A percentile compares a stretch with the other conserved stretches of the same genome.
Conservation (phyloP, 2,797 vertebrate species). For the Coregonus ussuriensis region DNA sequence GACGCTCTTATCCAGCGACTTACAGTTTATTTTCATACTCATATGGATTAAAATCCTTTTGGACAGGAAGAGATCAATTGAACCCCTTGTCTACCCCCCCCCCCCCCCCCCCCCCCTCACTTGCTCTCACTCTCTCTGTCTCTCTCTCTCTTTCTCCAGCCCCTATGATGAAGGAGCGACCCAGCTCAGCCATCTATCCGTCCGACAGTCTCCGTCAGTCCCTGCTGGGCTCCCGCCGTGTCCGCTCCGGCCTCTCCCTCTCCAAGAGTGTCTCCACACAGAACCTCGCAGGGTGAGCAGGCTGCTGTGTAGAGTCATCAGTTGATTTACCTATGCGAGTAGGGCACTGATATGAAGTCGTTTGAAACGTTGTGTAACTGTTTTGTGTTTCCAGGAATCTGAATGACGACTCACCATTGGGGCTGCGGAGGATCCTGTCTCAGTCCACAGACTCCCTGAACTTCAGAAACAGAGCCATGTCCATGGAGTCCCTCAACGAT, state of each 20-base stretch:
- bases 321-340: too few species aligned
- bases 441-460: conserved; percentile 93
- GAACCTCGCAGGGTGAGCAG: conserved; percentile 88
- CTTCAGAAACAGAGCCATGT: conserved; percentile 85
- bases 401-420: conserved; percentile 86
- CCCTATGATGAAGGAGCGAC: conserved; percentile 80
- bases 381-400: conserved; percentile 74
- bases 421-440: conserved; percentile 88
- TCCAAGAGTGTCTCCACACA: conserved; percentile 94
- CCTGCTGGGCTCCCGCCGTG: conserved; percentile 83
- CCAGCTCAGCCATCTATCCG: conserved; percentile 88
- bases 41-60: background rate
- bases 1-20: too few species aligned
- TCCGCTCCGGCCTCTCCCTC: conserved; percentile 77
- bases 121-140: too few species aligned
- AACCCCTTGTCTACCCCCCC: too few species aligned
- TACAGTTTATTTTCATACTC: too few species aligned
- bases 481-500: conserved; percentile 89
- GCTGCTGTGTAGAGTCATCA: background rate
- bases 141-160: conserved; percentile 59
- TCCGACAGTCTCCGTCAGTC: conserved; percentile 87
- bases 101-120: too few species aligned
- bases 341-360: too few species aligned
- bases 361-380: background rate
- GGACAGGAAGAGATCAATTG: too few species aligned